Evolutionary conservation across 2,888 invertebrate species (phyloP), one percentile per base, ranked within the genome.

Genomic region (Cyaniris semiargus): DNA sequence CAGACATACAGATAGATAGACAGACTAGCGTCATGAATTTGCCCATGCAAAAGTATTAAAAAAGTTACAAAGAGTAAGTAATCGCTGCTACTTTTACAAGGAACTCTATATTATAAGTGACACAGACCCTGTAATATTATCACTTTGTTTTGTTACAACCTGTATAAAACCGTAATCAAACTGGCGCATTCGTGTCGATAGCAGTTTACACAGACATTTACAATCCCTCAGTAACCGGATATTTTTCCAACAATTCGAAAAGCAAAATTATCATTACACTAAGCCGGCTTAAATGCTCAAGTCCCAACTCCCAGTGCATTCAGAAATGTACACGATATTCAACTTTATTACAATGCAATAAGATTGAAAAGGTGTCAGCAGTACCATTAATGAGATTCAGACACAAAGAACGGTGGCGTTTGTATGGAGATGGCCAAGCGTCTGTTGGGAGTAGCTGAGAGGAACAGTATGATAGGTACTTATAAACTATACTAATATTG

Each of bases 351-450:
- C 58, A n/a, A n/a, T 7, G n/a, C 2, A 0, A 10, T 58, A 58
- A 21, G n/a, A 21, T 58, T 58, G 1, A 21, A 58, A 58, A 44
- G 44, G 10, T 44, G 0, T 10, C 10, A 13, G 44, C 44, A 3
- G 44, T 3, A 10, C 10, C 27, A 60, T 23, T 66, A 66, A 66
- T 66, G 27, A 66, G 27, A 66, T 66, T 66, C 27, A 31, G 27
- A 27, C 27, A 66, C 66, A 66, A 66, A 23, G 60, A 66, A 66
- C 66, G 66, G 6, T 21, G 23, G 66, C 27, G 27, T 66, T 66
- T 27, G 66, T 66, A 66, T 66, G 66, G 66, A 66, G 66, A 31
- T 31, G 27, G 31, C 66, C 21, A 15, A 66, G 31, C 27, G 27
- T 66, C 66, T 18, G 15, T 31, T 66, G 27, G 66, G 27, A 60